Conservation (phyloP, 2,888 invertebrate genomes). For the Neria commutata region DNA sequence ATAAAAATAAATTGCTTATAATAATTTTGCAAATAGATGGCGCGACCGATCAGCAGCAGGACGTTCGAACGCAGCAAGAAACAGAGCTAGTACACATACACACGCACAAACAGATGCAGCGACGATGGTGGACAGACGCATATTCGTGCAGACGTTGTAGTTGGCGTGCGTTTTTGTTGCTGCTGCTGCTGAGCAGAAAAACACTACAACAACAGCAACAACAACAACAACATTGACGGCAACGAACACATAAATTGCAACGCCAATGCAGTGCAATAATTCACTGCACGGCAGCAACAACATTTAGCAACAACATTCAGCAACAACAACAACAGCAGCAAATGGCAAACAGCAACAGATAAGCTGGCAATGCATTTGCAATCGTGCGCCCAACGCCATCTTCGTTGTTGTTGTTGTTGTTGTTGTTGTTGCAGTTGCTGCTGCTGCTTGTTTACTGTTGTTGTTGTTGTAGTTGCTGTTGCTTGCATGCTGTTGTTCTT, state of each 20-base stretch:
- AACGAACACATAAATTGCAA: conserved; percentile 50
- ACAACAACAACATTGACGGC: conserved; percentile 33
- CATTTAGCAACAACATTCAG: not conserved
- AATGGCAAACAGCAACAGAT: too few relatives aligned
- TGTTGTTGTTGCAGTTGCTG: too few relatives aligned
- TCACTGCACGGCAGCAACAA: conserved; percentile 34
- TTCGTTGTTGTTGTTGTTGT: too few relatives aligned
- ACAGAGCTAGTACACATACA: not conserved
- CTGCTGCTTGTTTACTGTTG: too few relatives aligned
- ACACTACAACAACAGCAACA: conserved; percentile 18
- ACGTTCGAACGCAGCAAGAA: not conserved
- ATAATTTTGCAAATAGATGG: not conserved
- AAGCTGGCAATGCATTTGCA: conserved; percentile 34
- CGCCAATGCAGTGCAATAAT: conserved; percentile 50
- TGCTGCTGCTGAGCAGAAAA: conserved; percentile 24
- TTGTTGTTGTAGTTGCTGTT: too few relatives aligned
- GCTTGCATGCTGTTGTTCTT: too few relatives aligned
- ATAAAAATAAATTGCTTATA: not conserved
- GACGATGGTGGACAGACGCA: too few relatives aligned
- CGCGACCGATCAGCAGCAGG: too few relatives aligned
- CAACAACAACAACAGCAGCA: conserved; percentile 14
- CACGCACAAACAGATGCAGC: conserved; percentile 2
- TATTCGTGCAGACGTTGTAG: too few relatives aligned
- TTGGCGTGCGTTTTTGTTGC: too few relatives aligned
- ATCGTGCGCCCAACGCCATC: too few relatives aligned